Base-by-base conservation (phyloP, 2,113 vertebrate species). In the Planiliza haematocheilus region DNA sequence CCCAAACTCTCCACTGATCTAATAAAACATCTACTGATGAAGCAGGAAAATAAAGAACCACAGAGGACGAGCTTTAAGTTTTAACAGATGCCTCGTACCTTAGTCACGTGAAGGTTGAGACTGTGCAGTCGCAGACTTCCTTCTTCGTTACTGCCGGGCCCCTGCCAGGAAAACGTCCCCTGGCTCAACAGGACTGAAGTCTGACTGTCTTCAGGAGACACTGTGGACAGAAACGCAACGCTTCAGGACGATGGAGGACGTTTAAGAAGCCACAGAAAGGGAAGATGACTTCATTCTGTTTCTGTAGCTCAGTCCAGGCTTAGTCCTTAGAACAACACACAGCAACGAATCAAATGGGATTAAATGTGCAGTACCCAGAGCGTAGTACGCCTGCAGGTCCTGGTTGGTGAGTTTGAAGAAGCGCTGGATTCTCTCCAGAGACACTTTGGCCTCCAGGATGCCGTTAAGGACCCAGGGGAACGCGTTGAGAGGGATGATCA, bases 401-500 rank as follows among this genome's bases (percentile, higher is more conserved):
- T 95, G 95, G 83, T 96, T 94, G 59, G 78, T 20, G 11, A 99
- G 93, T 62, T 94, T 91, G 7, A 99, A 94, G 85, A 98, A 99
- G 48, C 37, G 74, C 78, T 99, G 96, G 81, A 99, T 96, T 72
- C 98, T 94, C 51, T 97, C 95, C 88, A 99, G 83, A 46, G 98
- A 99, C 51, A 99, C 97, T 89, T 95, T 97, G 73, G 98, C 95
- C 81, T 99, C 97, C 89, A 99, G 86, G 46, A 95, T 94, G 0
- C 94, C 93, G 59, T 96, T 98, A 82, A 99, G 89, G 36, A 99
- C 95, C 98, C 98, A 99, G 0, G 98, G 97, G 67, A 99, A 99
- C 52, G 77, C 72, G 73, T 99, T 99, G 58, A 99, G 96, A 0
- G 98, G 98, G 7, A 96, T 53, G 84, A 99, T 97, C 50, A 99